phyloP scores from a whole-genome alignment of 2,888 invertebrate genomes.

The Lamellibrachia columna region DNA sequence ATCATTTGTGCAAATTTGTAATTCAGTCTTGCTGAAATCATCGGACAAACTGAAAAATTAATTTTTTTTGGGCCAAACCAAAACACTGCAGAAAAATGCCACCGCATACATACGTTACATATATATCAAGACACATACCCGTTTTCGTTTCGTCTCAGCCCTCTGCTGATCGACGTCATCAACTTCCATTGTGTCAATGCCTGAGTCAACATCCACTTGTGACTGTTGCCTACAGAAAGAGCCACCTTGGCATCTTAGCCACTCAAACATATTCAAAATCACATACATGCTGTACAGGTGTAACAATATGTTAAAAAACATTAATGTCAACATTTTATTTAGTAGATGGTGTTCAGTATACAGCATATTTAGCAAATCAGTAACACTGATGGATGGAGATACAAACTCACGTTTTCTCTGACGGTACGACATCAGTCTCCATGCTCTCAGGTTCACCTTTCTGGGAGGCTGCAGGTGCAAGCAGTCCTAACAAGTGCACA shows the following conservation, averaged over 20 bases:
- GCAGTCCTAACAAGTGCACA: background rate
- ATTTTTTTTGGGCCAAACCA: background rate
- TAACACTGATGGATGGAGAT: background rate
- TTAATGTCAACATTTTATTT: background rate
- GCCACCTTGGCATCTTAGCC: background rate
- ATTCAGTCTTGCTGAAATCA: background rate
- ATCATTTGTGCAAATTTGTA: background rate
- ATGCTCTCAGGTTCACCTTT: slow-evolving; percentile 28
- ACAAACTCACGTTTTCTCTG: slow-evolving; percentile 27
- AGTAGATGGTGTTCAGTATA: no score
- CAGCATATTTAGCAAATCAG: background rate
- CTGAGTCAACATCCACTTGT: slow-evolving; percentile 75
- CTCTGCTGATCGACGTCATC: slow-evolving; percentile 66
- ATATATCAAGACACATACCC: slow-evolving; percentile 50
- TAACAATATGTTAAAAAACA: background rate
- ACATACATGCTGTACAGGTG: background rate
- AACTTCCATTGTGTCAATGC: slow-evolving; percentile 81
- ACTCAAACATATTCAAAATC: background rate
- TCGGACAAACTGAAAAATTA: background rate
- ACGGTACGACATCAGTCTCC: slow-evolving; percentile 29
- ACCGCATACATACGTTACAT: background rate
- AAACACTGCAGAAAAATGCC: background rate
- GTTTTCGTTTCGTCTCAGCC: slow-evolving; percentile 58
- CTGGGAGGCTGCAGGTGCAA: background rate
- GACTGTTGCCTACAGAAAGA: slow-evolving; percentile 66